Evolutionary conservation across 2,113 vertebrate genomes (phyloP).

Genomic region (Laticauda colubrina): DNA sequence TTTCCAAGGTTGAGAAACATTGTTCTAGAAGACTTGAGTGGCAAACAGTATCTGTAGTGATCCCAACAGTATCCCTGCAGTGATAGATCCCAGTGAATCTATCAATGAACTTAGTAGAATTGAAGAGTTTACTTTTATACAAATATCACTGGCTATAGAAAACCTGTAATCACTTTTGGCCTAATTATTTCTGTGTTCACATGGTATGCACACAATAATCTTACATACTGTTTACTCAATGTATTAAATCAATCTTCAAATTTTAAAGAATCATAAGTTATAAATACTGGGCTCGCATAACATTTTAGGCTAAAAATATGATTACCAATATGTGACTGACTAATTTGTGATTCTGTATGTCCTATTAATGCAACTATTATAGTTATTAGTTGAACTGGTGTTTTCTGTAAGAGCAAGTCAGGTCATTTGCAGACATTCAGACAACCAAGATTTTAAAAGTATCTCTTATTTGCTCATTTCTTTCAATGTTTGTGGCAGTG

Average conservation of each 20-base stretch:
- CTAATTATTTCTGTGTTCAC: neutral
- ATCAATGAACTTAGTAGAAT: neutral
- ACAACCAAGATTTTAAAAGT: slow-evolving; percentile 20
- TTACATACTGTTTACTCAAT: neutral
- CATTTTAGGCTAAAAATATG: neutral
- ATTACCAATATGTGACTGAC: neutral
- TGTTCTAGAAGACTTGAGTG: neutral
- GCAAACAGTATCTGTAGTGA: neutral
- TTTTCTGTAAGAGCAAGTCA: neutral
- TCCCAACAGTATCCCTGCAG: neutral
- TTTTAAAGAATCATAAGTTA: neutral
- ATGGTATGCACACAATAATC: neutral
- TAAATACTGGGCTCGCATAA: neutral
- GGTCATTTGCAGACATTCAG: slow-evolving; percentile 20
- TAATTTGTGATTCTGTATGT: neutral
- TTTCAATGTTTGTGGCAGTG: slow-evolving; percentile 54
- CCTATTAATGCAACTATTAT: neutral
- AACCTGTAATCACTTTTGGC: neutral
- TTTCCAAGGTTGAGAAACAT: neutral
- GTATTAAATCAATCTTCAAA: neutral
- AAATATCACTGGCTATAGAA: neutral
- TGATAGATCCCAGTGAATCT: neutral
- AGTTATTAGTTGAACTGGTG: neutral
- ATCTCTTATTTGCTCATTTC: slow-evolving; percentile 50
- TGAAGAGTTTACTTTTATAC: neutral